These are phyloP conservation scores for Leptodactylus fuscus DNA, from an alignment of 2,113 vertebrate genomes.

Conservation along the genomic window DNA sequence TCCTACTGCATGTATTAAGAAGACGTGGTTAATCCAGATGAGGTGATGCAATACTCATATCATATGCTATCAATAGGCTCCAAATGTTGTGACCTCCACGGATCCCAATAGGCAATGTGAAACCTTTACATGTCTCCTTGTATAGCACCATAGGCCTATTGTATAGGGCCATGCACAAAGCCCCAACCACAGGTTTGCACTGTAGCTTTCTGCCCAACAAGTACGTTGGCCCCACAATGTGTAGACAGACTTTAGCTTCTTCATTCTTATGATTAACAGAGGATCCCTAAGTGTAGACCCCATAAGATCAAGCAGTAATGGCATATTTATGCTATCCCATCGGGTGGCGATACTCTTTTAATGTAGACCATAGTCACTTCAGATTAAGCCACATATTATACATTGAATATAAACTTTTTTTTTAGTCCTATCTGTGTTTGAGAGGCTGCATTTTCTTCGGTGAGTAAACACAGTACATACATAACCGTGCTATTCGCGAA, in stretches of 20 bases:
- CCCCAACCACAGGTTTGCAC: too few relatives aligned
- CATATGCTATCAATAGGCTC: too few relatives aligned
- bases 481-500: neutral
- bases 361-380: neutral
- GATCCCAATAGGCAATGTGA: too few relatives aligned
- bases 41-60: too few relatives aligned
- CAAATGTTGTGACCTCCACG: too few relatives aligned
- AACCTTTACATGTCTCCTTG: too few relatives aligned
- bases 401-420: neutral
- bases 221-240: too few relatives aligned
- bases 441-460: neutral
- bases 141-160: too few relatives aligned
- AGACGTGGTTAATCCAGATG: too few relatives aligned
- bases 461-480: neutral
- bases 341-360: neutral
- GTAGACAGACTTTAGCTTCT: neutral
- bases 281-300: neutral
- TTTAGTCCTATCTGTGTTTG: neutral
- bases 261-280: neutral
- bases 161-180: too few relatives aligned
- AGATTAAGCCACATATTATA: neutral
- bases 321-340: neutral
- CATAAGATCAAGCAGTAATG: neutral
- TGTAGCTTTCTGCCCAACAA: too few relatives aligned
- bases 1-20: neutral